Base-by-base conservation (phyloP, 2,888 invertebrate genomes). In the Theretra japonica region DNA sequence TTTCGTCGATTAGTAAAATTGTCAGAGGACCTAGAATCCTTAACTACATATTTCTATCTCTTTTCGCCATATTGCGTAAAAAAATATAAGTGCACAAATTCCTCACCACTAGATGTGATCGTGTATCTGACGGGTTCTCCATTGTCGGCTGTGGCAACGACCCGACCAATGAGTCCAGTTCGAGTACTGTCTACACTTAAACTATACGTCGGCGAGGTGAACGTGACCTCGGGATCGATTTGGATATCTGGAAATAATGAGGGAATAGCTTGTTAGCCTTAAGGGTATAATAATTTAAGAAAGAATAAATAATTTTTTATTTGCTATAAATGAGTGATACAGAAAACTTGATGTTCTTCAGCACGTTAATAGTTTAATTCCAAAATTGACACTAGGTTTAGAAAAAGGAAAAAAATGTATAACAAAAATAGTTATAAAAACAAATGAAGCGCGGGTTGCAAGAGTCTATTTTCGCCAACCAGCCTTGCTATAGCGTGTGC, bases 111-210 rank as follows among this genome's bases (percentile, higher is more conserved):
- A 19, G 85, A 70, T 15, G 69, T 70, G 23, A 93, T 77, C 0
- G 90, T 85, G 77, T 92, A 94, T 8, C 70, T 73, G n/a, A 94
- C 58, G 0, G 75, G 68, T 74, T 93, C 93, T 56, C 85, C 86
- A 69, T 90, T 92, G 75, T 87, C 86, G 1, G 90, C 86, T n/a
- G 83, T 81, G 1, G 94, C 94, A 5, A 76, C 73, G 11, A 93
- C 92, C 53, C 75, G 78, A 5, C 92, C 92, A 2, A 92, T 76
- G 4, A 82, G 21, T 0, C 94, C 94, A 0, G 83, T 87, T 62
- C 89, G 89, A 0, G 77, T 75, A 30, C 84, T 80, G 15, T 86
- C 83, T n/a, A 86, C 86, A 56, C 80, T 82, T 1, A 93, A 41
- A 41, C 82, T 82, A 76, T 93, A 94, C 0, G 86, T 85, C 0